Evolutionary conservation across 23 tunicate species (phyloP).

Genomic region (Styela clava): DNA sequence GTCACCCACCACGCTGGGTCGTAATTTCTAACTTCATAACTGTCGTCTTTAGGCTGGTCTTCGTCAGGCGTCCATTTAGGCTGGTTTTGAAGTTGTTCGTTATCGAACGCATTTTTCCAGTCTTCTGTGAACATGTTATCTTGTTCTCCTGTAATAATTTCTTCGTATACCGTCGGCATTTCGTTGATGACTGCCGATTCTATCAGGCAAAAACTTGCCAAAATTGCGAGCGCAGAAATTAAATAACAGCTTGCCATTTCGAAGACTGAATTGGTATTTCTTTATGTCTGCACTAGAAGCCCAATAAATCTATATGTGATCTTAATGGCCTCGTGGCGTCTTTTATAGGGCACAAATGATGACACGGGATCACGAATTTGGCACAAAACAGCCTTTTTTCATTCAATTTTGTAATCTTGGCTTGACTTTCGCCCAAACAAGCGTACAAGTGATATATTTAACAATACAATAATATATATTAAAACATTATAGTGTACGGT

Average conservation of each 20-base stretch:
- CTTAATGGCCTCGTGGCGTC: too few species aligned
- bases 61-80: slow-evolving; percentile 4
- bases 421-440: too few species aligned
- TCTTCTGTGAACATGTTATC: background rate
- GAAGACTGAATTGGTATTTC: too few species aligned
- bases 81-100: background rate
- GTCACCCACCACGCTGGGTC: slow-evolving; percentile 14
- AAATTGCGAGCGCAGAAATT: background rate
- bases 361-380: too few species aligned
- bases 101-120: background rate
- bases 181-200: background rate
- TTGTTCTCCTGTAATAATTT: background rate
- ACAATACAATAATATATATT: too few species aligned
- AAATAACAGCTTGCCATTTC: background rate
- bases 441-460: too few species aligned
- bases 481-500: too few species aligned
- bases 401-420: too few species aligned
- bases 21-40: background rate
- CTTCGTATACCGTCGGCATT: background rate
- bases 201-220: background rate
- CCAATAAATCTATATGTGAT: too few species aligned
- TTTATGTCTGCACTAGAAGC: too few species aligned
- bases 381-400: too few species aligned
- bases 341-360: too few species aligned
- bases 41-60: background rate